phyloP scores from a whole-genome alignment of 1,140 invertebrate species.

The Thaumetopoea pityocampa region DNA sequence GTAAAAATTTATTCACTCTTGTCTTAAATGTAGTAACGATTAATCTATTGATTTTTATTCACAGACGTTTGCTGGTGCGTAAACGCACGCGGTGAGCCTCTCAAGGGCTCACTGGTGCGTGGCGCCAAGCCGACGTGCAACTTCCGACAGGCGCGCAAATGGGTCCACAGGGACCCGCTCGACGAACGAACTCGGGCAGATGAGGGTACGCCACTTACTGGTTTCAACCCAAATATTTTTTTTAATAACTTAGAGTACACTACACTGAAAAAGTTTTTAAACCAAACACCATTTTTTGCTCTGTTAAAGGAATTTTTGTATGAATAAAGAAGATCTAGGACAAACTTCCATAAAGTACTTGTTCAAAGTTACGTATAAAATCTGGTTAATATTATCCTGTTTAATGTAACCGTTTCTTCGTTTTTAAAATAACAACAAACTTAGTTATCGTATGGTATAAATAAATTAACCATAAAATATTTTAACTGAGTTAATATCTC shows the following conservation, averaged over 20 bases:
- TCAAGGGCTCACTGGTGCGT: slow-evolving; percentile 86
- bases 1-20: background rate
- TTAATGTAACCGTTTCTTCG: too few species aligned
- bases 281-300: too few species aligned
- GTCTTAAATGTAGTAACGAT: slow-evolving; percentile 41
- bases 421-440: too few species aligned
- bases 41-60: slow-evolving; percentile 6
- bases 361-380: too few species aligned
- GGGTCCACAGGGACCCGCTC: slow-evolving; percentile 43
- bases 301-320: too few species aligned
- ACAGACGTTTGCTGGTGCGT: slow-evolving; percentile 89
- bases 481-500: too few species aligned
- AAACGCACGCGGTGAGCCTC: slow-evolving; percentile 84
- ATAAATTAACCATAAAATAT: too few species aligned
- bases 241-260: background rate
- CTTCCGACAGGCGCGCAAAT: slow-evolving; percentile 82
- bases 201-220: slow-evolving; percentile 51
- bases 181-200: slow-evolving; percentile 58
- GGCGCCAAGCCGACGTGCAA: slow-evolving; percentile 84
- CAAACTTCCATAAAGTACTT: too few species aligned
- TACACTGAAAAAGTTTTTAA: too few species aligned
- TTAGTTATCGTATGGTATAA: too few species aligned
- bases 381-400: too few species aligned
- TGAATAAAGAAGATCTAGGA: too few species aligned
- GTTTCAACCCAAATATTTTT: slow-evolving; percentile 1